Conservation (phyloP, 92 coral and sea anemone genomes). For the Bergia sp. region DNA sequence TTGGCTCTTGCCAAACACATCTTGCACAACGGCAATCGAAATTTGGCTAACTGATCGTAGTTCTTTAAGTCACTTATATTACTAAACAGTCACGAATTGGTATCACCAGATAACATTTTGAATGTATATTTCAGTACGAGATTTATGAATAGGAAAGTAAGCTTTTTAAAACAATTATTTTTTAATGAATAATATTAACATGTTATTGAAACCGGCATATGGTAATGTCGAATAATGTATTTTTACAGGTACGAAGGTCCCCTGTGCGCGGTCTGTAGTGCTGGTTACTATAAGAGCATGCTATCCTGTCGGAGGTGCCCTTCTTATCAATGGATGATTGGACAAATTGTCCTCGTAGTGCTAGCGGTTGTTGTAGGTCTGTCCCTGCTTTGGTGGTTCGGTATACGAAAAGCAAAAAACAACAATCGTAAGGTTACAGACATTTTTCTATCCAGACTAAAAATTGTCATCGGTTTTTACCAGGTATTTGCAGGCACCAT, state of each 20-base stretch:
- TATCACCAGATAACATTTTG: too few relatives aligned
- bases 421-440: conserved; percentile 10
- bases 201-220: background rate
- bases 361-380: background rate
- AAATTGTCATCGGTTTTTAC: conserved; percentile 36
- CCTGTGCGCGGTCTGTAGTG: conserved; percentile 34
- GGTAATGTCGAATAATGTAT: background rate
- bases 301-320: conserved; percentile 30
- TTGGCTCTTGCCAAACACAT: too few relatives aligned
- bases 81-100: too few relatives aligned
- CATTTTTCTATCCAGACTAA: conserved; percentile 26
- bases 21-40: too few relatives aligned
- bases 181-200: background rate
- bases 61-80: too few relatives aligned
- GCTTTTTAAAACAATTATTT: background rate
- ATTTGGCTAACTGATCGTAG: too few relatives aligned
- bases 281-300: conserved; percentile 19
- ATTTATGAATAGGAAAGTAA: too few relatives aligned
- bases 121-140: too few relatives aligned
- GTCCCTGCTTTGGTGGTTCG: background rate
- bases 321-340: conserved; percentile 7
- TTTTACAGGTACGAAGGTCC: conserved; percentile 6
- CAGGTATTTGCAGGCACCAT: conserved; percentile 39
- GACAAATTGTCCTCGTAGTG: background rate
- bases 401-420: background rate